These are phyloP conservation scores for Lophura nycthemera DNA, from an alignment of 2,113 vertebrate species.

Conservation along the genomic window DNA sequence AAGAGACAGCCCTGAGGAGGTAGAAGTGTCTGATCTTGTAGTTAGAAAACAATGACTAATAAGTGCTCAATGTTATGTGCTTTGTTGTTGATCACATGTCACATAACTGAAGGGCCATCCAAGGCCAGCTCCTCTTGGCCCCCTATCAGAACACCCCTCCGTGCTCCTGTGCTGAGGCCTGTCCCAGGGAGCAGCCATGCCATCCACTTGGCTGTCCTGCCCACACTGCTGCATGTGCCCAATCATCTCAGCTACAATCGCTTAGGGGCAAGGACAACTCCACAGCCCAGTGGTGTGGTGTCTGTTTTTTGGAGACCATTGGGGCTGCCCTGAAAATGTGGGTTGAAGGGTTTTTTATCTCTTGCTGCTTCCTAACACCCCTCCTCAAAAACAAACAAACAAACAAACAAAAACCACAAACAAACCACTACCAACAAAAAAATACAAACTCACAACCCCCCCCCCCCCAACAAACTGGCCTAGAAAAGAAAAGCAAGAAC, in stretches of 20 bases:
- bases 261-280: neutral
- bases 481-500: neutral
- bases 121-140: neutral
- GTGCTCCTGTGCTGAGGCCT: neutral
- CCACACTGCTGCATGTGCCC: neutral
- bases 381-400: no score
- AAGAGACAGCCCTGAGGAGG: neutral
- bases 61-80: neutral
- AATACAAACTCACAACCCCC: no score
- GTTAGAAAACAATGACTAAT: neutral
- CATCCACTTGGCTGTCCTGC: neutral
- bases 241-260: rapidly evolving
- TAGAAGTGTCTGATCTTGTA: neutral
- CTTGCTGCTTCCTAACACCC: neutral
- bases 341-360: neutral
- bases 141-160: neutral
- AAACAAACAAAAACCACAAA: no score
- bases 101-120: neutral
- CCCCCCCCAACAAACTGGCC: neutral
- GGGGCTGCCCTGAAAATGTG: neutral
- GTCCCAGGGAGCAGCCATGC: neutral
- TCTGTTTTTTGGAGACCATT: neutral
- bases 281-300: neutral
- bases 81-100: neutral
- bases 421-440: no score